Evolutionary conservation across 64 coral and sea anemone species (phyloP).

Genomic region (Platygyra sinensis): DNA sequence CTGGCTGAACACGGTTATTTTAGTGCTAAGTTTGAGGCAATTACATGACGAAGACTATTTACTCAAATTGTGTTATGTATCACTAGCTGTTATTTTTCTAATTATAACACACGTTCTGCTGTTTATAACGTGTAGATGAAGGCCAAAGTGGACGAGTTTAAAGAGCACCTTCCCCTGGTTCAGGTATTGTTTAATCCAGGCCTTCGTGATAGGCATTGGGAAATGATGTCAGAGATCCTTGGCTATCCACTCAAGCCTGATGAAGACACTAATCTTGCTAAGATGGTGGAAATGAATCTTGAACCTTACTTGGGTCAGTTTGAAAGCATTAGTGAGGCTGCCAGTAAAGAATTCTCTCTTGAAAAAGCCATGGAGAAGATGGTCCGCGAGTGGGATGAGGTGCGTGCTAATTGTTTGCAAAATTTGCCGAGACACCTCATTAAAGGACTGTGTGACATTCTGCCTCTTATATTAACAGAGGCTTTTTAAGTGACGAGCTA

Average conservation of each 20-base stretch:
- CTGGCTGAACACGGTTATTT: no score
- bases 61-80: no score
- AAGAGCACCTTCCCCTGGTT: conserved; percentile 91
- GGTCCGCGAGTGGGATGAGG: conserved; percentile 94
- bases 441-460: not conserved
- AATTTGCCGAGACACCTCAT: not conserved
- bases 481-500: not conserved
- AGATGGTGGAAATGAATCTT: conserved; percentile 99
- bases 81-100: no score
- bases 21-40: no score
- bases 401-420: conserved; percentile 22
- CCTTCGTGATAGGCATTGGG: conserved; percentile 95
- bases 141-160: conserved; percentile 97
- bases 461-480: not conserved
- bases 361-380: conserved; percentile 99
- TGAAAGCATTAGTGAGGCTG: conserved; percentile 97
- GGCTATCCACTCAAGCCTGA: conserved; percentile 92
- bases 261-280: conserved; percentile 92
- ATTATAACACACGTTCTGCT: not conserved
- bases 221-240: conserved; percentile 91
- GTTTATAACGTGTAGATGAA: conserved; percentile 73
- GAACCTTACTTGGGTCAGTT: conserved; percentile 94
- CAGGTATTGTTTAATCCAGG: conserved; percentile 97
- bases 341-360: conserved; percentile 98
- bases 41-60: no score